These are phyloP conservation scores for Azemiops feae DNA, from an alignment of 2,113 vertebrate genomes.

Conservation along the genomic window DNA sequence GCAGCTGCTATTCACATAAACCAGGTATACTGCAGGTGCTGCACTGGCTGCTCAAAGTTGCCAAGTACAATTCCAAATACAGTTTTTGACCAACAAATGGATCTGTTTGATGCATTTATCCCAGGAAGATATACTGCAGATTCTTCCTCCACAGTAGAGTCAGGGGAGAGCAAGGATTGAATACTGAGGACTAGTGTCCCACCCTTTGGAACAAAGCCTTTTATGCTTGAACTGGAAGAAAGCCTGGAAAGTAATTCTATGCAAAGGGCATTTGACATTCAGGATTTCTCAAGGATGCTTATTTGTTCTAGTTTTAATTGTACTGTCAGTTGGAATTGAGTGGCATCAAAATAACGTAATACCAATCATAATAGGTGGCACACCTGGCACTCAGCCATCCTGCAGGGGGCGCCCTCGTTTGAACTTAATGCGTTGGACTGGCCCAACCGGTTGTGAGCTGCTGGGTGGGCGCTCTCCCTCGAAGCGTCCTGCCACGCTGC, in stretches of 20 bases:
- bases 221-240: background rate
- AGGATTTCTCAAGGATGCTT: background rate
- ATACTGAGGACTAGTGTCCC: too few species aligned
- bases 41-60: background rate
- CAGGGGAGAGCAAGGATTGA: background rate
- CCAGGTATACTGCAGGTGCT: too few species aligned
- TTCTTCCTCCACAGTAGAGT: background rate
- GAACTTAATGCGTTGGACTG: too few species aligned
- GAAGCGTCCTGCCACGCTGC: background rate
- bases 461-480: background rate
- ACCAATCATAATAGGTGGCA: too few species aligned
- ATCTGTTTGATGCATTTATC: background rate
- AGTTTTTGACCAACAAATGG: background rate
- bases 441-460: background rate
- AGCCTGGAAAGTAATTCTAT: too few species aligned
- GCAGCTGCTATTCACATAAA: background rate
- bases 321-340: too few species aligned
- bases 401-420: too few species aligned
- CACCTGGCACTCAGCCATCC: background rate
- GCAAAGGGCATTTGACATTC: background rate
- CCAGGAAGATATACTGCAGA: background rate
- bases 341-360: background rate
- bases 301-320: too few species aligned
- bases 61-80: background rate
- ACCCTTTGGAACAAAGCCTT: background rate